Evolutionary conservation across 2,113 vertebrate genomes (phyloP), one percentile per base, ranked within the genome.

Genomic region (Melospiza georgiana): DNA sequence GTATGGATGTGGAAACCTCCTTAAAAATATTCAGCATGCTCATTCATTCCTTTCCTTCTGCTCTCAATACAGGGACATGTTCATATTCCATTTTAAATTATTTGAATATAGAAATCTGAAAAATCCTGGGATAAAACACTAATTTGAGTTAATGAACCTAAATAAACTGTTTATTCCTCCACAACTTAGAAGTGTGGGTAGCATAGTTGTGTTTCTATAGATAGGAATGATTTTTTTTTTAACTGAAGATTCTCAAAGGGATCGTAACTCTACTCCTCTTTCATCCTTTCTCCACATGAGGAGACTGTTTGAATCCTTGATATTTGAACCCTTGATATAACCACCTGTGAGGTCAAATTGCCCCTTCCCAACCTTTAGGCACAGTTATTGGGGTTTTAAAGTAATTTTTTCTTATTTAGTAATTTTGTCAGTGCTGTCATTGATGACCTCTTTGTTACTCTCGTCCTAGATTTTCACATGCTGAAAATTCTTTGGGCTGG

Each of bases 21-120:
- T 87, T 55, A 59, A 31, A 93, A 90, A 62, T 39, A 86, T 33
- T 51, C 68, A 37, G 10, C 35, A 12, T 63, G 22, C 51, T 77
- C 65, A 49, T 57, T 75, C 92, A 94, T 91, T 78, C 54, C 25
- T 91, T 87, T 86, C 69, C 44, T 93, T 96, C 89, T 94, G 73
- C 90, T 92, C n/a, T 49, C 48, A 72, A 89, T 65, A 82, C 0
- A 91, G 28, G 31, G n/a, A 84, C 57, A 84, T 23, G 39, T 27
- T 77, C 65, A 63, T 24, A 55, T 37, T 48, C 68, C 51, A 17
- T 48, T 84, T 67, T 57, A 75, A 89, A 55, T 5, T 15, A 87
- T 57, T 92, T 89, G 61, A 84, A 75, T 82, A 67, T 17, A 72
- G 66, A 72, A 82, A 92, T 79, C 22, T 68, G 69, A 62, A 85